Conservation (phyloP, 2,797 vertebrate species). For the Fringilla coelebs region DNA sequence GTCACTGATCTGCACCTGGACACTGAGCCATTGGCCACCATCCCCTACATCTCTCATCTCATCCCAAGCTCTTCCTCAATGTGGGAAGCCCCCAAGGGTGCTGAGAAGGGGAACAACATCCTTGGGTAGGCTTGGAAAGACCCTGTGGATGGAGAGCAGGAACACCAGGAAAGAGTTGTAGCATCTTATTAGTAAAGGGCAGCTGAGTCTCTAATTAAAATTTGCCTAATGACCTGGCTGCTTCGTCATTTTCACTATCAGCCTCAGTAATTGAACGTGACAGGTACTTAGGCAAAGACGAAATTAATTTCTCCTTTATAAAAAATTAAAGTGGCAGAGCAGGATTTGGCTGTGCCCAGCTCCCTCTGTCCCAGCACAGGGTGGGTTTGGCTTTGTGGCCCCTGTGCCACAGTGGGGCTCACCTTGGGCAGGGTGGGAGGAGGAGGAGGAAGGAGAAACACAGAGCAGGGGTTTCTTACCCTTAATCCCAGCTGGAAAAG, state of each 20-base stretch:
- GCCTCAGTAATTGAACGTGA: slow-evolving; percentile 75
- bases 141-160: not conserved
- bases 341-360: accelerated
- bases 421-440: not conserved
- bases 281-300: slow-evolving; percentile 69
- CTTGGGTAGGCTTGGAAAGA: not conserved
- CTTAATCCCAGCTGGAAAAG: not conserved
- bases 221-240: slow-evolving; percentile 80
- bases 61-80: accelerated
- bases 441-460: not conserved
- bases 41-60: not conserved
- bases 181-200: slow-evolving; percentile 76
- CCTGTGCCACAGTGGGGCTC: accelerated
- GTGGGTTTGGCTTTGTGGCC: not conserved
- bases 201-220: slow-evolving; percentile 80
- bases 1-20: not conserved
- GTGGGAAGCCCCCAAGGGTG: not conserved
- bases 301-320: slow-evolving; percentile 74
- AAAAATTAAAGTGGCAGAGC: slow-evolving; percentile 56
- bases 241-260: slow-evolving; percentile 70
- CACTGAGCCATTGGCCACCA: not conserved
- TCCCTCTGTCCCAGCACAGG: accelerated
- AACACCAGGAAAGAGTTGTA: slow-evolving; percentile 62
- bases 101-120: not conserved
- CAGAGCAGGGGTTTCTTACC: not conserved